Evolutionary conservation across 2,888 invertebrate genomes (phyloP).

Genomic region (Ichneumoninae sp.): DNA sequence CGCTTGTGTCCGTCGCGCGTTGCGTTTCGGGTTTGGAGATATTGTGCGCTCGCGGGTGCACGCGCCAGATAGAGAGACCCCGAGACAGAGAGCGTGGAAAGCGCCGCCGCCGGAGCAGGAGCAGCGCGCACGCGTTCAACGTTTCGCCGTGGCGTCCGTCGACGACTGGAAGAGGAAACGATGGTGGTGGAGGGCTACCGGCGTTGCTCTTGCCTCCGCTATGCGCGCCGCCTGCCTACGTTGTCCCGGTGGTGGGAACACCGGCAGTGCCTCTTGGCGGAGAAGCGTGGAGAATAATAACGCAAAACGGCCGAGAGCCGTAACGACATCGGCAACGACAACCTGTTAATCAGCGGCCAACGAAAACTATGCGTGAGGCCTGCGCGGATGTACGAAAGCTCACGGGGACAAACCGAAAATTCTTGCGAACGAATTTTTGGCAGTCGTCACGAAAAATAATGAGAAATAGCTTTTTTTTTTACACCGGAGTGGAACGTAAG

Average conservation of each 20-base stretch:
- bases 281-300: slow-evolving; percentile 23
- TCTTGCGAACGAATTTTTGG: neutral
- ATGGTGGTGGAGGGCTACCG: slow-evolving; percentile 45
- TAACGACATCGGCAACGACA: slow-evolving; percentile 62
- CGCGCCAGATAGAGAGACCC: slow-evolving; percentile 41
- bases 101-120: slow-evolving; percentile 63
- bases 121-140: slow-evolving; percentile 69
- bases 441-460: neutral
- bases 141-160: slow-evolving; percentile 69
- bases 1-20: slow-evolving; percentile 11
- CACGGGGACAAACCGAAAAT: neutral
- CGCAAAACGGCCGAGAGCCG: slow-evolving; percentile 25
- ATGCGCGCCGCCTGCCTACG: slow-evolving; percentile 31
- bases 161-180: slow-evolving; percentile 70
- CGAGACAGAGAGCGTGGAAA: slow-evolving; percentile 27
- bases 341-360: slow-evolving; percentile 68
- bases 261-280: slow-evolving; percentile 16
- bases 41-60: slow-evolving; percentile 39
- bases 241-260: slow-evolving; percentile 29
- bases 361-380: slow-evolving; percentile 33
- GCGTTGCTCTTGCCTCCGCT: slow-evolving; percentile 56
- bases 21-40: neutral
- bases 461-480: neutral
- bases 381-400: neutral
- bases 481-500: neutral